Conservation (phyloP, 2,888 invertebrate species). For the Morpho achilles region DNA sequence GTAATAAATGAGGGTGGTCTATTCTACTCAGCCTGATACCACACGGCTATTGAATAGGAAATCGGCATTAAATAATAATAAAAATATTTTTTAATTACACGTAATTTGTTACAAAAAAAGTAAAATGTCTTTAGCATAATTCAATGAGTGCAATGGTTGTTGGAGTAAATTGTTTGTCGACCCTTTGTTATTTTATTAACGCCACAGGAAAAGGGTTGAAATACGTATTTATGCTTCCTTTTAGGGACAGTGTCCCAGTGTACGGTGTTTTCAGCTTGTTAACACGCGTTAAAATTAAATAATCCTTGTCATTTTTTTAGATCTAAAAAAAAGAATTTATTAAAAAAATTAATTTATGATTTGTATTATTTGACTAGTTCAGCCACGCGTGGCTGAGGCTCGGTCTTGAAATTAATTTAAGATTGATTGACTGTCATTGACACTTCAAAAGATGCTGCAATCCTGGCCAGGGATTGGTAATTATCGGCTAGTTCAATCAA, state of each 20-base stretch:
- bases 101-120: slow-evolving; percentile 1
- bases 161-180: not conserved
- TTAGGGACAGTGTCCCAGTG: slow-evolving; percentile 1
- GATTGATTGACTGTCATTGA: too few species aligned
- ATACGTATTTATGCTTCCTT: slow-evolving; percentile 9
- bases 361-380: too few species aligned
- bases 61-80: not conserved
- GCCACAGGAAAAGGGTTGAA: slow-evolving; percentile 1
- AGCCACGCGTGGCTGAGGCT: too few species aligned
- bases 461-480: too few species aligned
- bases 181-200: slow-evolving; percentile 2
- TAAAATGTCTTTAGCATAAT: slow-evolving; percentile 1
- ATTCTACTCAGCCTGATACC: too few species aligned
- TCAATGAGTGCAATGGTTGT: slow-evolving; percentile 7
- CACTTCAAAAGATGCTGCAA: too few species aligned
- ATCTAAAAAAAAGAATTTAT: too few species aligned
- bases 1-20: too few species aligned
- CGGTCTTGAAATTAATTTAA: too few species aligned
- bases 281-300: not conserved
- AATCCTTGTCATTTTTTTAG: too few species aligned
- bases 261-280: slow-evolving; percentile 1
- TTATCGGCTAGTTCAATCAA: too few species aligned
- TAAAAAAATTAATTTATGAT: too few species aligned
- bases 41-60: not conserved
- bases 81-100: not conserved